Evolutionary conservation across 1,140 invertebrate species (phyloP).

Genomic region (Bathynomus jamesi): DNA sequence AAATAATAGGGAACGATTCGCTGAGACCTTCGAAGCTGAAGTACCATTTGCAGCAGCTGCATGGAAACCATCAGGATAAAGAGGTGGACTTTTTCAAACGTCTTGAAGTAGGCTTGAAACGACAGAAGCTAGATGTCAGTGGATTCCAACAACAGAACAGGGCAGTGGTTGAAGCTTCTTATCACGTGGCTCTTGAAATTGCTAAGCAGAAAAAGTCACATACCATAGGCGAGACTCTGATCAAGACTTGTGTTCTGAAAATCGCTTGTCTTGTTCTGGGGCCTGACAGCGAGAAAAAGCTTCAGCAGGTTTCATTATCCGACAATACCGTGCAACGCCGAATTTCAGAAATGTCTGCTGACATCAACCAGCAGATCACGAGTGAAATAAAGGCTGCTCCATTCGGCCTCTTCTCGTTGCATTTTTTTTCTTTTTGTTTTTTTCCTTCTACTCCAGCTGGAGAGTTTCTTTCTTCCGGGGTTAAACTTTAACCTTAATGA

Average conservation of each 20-base stretch:
- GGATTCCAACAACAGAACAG: slow-evolving; percentile 8
- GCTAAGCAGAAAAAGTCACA: not conserved
- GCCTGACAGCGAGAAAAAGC: slow-evolving; percentile 49
- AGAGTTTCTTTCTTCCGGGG: no score
- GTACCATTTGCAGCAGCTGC: slow-evolving; percentile 4
- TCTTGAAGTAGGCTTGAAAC: slow-evolving; percentile 12
- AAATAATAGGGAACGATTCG: slow-evolving; percentile 13
- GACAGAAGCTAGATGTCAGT: slow-evolving; percentile 13
- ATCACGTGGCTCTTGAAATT: slow-evolving; percentile 1
- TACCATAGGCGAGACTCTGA: slow-evolving; percentile 3
- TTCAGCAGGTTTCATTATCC: slow-evolving; percentile 5
- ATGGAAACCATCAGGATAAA: no score
- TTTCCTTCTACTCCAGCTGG: no score
- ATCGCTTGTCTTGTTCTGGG: slow-evolving; percentile 37
- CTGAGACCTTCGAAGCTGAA: slow-evolving; percentile 13
- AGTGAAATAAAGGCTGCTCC: no score
- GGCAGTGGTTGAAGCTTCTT: slow-evolving; percentile 8
- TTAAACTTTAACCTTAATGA: no score
- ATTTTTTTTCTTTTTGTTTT: no score
- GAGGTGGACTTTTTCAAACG: no score
- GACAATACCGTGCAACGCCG: slow-evolving; percentile 4
- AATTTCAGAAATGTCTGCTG: no score
- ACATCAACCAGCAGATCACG: no score
- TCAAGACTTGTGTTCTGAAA: slow-evolving; percentile 3
- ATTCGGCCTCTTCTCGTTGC: no score